Percentiles rank a stretch among this genome's conserved stretches.
These are phyloP conservation scores for Mustela lutreola DNA, from an alignment of 2,113 vertebrate genomes.

Conservation along the genomic window DNA sequence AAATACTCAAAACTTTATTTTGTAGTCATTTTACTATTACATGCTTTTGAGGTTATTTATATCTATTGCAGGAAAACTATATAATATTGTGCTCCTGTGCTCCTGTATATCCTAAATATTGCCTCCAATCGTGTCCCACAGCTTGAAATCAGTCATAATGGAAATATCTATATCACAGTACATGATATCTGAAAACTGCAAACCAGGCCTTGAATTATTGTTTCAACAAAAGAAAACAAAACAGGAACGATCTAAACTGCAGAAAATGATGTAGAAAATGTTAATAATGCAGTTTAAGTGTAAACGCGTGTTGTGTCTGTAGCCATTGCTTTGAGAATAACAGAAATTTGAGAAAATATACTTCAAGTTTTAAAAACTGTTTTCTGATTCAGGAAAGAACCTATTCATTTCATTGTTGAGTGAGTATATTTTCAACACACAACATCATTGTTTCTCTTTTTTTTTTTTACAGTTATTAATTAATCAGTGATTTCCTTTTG, in stretches of 20 bases:
- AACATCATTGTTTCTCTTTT: background rate
- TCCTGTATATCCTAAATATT: background rate
- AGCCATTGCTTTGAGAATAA: background rate
- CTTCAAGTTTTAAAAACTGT: background rate
- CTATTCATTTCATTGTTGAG: background rate
- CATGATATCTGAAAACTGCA: background rate
- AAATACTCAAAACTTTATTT: background rate
- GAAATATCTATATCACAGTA: background rate
- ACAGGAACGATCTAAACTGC: background rate
- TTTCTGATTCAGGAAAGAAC: background rate
- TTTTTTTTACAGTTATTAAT: background rate
- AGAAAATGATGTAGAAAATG: background rate
- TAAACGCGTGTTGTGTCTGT: background rate
- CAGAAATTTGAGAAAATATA: background rate
- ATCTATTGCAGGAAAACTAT: background rate
- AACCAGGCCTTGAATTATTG: background rate
- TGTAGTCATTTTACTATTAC: background rate
- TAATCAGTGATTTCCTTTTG: background rate
- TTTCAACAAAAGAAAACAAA: constrained; percentile 40
- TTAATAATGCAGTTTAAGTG: background rate
- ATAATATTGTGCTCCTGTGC: background rate
- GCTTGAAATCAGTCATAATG: background rate
- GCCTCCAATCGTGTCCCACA: background rate
- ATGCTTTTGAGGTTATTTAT: background rate
- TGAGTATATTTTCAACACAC: background rate